These are phyloP conservation scores for Sternotherus odoratus DNA, from an alignment of 2,797 vertebrate genomes.

Conservation along the genomic window DNA sequence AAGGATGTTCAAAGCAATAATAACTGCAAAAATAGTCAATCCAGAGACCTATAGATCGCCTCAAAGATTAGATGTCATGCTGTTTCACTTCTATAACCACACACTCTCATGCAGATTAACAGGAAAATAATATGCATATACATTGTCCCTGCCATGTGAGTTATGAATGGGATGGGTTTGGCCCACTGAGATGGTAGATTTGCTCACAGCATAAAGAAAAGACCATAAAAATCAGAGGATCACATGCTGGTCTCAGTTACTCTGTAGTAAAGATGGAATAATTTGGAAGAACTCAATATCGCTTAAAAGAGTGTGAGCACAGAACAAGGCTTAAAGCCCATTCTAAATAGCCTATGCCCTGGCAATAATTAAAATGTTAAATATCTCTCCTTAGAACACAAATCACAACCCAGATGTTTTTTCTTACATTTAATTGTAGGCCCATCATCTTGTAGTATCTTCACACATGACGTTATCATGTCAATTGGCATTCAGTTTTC, in stretches of 20 bases:
- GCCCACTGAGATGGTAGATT: background rate
- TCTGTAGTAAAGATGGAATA: background rate
- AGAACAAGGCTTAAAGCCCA: background rate
- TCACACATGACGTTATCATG: background rate
- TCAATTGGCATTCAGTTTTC: slow-evolving; percentile 20
- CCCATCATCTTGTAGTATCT: slow-evolving; percentile 22
- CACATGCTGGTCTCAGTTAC: background rate
- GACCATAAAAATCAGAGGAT: background rate
- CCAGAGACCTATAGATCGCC: slow-evolving; percentile 61
- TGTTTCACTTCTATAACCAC: slow-evolving; percentile 46
- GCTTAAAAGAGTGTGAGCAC: slow-evolving; percentile 4
- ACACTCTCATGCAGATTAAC: slow-evolving; percentile 66
- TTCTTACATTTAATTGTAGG: slow-evolving; percentile 17
- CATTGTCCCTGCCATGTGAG: background rate
- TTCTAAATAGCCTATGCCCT: rapidly evolving
- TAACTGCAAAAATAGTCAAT: slow-evolving; percentile 51
- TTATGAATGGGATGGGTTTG: slow-evolving; percentile 2
- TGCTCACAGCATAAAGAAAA: slow-evolving; percentile 33
- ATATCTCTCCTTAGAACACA: background rate
- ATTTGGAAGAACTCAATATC: background rate
- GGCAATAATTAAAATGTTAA: background rate
- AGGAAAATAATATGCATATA: slow-evolving; percentile 15
- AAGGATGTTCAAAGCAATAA: slow-evolving; percentile 65
- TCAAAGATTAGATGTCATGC: slow-evolving; percentile 66
- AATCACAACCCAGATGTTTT: background rate